A percentile compares a stretch with the other conserved stretches of the same genome.
phyloP scores from a whole-genome alignment of 2,888 invertebrate species.

The Dynastes hyllus region DNA sequence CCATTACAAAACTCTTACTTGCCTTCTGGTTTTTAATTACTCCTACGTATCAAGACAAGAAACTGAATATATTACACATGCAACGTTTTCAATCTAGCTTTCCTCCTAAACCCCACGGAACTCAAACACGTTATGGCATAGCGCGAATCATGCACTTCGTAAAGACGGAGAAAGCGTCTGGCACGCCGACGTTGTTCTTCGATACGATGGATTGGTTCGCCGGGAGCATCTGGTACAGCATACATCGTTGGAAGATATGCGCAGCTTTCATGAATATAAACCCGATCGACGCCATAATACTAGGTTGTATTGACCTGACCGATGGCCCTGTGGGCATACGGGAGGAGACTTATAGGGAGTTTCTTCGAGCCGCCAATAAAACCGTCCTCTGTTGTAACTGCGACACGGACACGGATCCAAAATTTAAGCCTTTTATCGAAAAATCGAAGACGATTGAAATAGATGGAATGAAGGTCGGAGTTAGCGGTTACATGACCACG shows the following conservation, averaged over 20 bases:
- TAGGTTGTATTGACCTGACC: background rate
- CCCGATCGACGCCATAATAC: background rate
- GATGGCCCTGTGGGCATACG: background rate
- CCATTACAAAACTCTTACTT: too few species aligned
- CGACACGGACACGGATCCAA: too few species aligned
- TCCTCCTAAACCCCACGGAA: background rate
- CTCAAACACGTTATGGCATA: background rate
- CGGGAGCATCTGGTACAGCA: slow-evolving; percentile 12
- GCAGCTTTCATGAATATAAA: background rate
- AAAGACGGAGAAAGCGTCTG: background rate
- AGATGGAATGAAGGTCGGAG: background rate
- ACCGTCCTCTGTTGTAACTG: slow-evolving; percentile 13
- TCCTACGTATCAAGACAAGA: background rate
- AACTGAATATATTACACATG: too few species aligned
- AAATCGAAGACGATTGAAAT: background rate
- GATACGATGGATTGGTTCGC: slow-evolving; percentile 14
- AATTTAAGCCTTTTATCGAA: background rate
- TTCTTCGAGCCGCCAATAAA: background rate
- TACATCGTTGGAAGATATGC: slow-evolving; percentile 11
- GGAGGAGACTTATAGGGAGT: background rate
- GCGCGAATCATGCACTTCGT: slow-evolving; percentile 3
- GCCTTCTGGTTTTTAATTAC: background rate
- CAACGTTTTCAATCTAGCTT: too few species aligned
- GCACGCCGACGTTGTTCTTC: background rate
- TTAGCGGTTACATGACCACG: background rate